Base-by-base conservation (phyloP, 1,140 invertebrate genomes). In the Danaus plexippus region DNA sequence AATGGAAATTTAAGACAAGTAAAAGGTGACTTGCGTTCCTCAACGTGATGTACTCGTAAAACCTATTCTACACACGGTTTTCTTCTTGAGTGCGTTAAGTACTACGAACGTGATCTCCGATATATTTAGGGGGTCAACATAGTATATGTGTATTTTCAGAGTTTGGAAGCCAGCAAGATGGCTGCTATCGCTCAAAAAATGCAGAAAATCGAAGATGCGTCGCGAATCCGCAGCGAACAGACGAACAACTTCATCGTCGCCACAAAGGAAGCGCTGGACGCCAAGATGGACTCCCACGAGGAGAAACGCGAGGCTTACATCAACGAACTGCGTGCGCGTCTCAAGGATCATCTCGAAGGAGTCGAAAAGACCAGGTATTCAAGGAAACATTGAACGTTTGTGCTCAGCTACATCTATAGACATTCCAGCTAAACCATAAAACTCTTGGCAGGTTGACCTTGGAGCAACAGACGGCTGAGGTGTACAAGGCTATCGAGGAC, bases 271-370 rank as follows among this genome's bases (percentile, higher is more conserved):
- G 93, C 94, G 51, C 88, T 97, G 46, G 94, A 96, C 73, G 91
- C 94, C 48, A 97, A 97, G 87, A 96, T 98, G 93, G 95, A 96
- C 77, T 90, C 90, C 57, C 92, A 94, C 58, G 92, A 92, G 71
- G 95, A 94, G 74, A 98, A 97, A 71, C 90, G 96, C 64, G 95
- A 97, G 78, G 93, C 93, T 3, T 94, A 95, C 75, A 95, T 97
- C 70, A 93, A 91, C 63, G 95, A 95, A 72, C 84, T 97, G 72
- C 95, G 94, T 75, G 92, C 92, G 52, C 94, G 96, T 75, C 90
- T 97, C 58, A 96, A 96, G 89, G 95, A 92, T 69, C 90, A 95
- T 88, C 89, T 94, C 67, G 93, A 94, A 81, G 91, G 91, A 54
- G 94, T 97, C 47, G 94, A 96, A 78, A 95, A 94, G 83, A 94